Conservation (phyloP, 2,797 vertebrate genomes). For the Tenualosa thibaudeaui region DNA sequence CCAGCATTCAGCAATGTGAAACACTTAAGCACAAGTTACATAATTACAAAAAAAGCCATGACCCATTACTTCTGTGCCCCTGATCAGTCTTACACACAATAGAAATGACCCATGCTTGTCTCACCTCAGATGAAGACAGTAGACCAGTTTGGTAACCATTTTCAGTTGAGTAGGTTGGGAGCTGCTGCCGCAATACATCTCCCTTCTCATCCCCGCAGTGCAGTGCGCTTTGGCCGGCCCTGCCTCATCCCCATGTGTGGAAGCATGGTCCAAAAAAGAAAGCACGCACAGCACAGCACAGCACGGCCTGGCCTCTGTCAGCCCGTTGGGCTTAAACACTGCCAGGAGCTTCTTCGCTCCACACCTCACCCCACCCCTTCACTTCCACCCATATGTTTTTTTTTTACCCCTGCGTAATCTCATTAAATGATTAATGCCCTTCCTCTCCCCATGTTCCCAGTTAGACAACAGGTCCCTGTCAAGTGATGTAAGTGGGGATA, state of each 20-base stretch:
- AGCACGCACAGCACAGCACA: not conserved
- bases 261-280: not conserved
- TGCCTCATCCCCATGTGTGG: not conserved
- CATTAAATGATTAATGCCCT: conserved; percentile 56
- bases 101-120: conserved; percentile 21
- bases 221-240: not conserved
- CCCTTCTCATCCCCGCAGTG: not conserved
- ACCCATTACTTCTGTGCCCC: not conserved
- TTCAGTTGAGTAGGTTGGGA: conserved; percentile 58
- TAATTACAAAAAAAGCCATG: not conserved
- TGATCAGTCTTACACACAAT: not conserved
- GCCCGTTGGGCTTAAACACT: not conserved
- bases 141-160: conserved; percentile 67
- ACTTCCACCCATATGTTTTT: not conserved
- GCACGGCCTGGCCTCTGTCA: not conserved
- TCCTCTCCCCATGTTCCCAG: conserved; percentile 26
- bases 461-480: conserved; percentile 27
- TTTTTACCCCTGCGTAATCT: conserved; percentile 39
- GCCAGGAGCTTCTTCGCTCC: not conserved
- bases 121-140: conserved; percentile 75
- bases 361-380: not conserved
- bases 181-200: not conserved
- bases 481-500: not conserved
- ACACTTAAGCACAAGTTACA: not conserved
- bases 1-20: not conserved